A percentile compares a stretch with the other conserved stretches of the same genome.
These are phyloP conservation scores for Cerceris ruficornis DNA, from an alignment of 2,888 invertebrate species.

Conservation along the genomic window DNA sequence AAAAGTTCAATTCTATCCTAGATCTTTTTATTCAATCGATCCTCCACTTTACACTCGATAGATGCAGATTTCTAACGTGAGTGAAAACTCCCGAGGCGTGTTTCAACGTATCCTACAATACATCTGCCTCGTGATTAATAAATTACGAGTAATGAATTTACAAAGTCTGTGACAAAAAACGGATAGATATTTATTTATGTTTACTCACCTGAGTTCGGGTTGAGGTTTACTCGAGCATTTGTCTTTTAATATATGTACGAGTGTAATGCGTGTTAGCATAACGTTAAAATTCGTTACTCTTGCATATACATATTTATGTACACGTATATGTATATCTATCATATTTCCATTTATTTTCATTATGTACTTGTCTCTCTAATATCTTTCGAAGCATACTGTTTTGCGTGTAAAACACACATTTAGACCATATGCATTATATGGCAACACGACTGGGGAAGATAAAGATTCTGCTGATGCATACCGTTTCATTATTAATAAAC, in stretches of 20 bases:
- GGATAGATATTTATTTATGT: constrained; percentile 77
- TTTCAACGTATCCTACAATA: constrained; percentile 39
- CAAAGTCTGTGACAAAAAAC: constrained; percentile 69
- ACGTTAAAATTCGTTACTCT: constrained; percentile 48
- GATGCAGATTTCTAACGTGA: constrained; percentile 50
- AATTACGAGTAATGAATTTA: constrained; percentile 29
- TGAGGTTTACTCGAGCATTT: constrained; percentile 79
- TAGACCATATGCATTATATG: no score
- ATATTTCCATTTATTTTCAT: no score
- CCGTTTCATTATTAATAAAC: constrained; percentile 28
- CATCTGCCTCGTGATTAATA: constrained; percentile 31
- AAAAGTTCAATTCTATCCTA: not conserved
- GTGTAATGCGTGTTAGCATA: constrained; percentile 54
- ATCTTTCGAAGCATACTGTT: no score
- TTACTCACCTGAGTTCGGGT: constrained; percentile 79
- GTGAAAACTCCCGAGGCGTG: not conserved
- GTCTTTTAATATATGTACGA: constrained; percentile 59
- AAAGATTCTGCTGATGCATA: constrained; percentile 28
- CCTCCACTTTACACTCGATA: constrained; percentile 67
- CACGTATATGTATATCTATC: no score
- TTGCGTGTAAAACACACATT: no score
- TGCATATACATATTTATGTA: constrained; percentile 22
- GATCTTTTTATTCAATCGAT: not conserved
- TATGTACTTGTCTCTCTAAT: no score
- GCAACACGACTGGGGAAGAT: constrained; percentile 9